Base-by-base conservation (phyloP, 2,113 vertebrate genomes). In the Bagarius yarrelli region DNA sequence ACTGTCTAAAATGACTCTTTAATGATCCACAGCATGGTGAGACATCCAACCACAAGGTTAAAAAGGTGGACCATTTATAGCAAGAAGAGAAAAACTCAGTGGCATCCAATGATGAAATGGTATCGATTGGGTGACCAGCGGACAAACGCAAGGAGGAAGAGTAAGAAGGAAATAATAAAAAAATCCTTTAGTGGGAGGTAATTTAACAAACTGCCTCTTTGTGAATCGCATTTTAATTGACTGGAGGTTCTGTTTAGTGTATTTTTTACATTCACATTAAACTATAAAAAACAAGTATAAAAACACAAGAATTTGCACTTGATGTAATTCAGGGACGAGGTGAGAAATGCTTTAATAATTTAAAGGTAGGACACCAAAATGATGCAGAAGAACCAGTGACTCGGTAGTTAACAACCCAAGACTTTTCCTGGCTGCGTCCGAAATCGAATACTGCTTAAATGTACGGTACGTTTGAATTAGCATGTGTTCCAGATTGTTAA, bases 61-160 rank as follows among this genome's bases (percentile, higher is more conserved):
- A 79, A 79, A 69, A 56, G 50, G 25, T 36, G 34, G 64, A 57
- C 66, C 47, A 78, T 67, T 78, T 56, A 78, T 69, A 57, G n/a
- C 12, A 6, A 57, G 64, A 27, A 8, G 27, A 9, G 14, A 34
- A 66, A 66, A 55, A 66, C 34, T 5, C 30, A 23, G 19, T 21
- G 8, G 47, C 32, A 40, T 69, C 77, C n/a, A 30, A 36, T 67
- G 76, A 78, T n/a, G 52, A 67, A 55, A 25, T 27, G 27, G 27
- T 40, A 36, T 66, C 11, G 50, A 78, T 55, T 19, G 11, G 30
- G 18, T 19, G 55, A 27, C 50, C 14, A 16, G 40, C 4, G 34
- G 52, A 25, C 3, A 57, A 19, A 19, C 8, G 44, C 19, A 30
- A 6, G 23, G 60, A 78, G 4, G 23, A 53, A 16, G 4, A 27